Evolutionary conservation across 2,113 vertebrate species (phyloP).

Genomic region (Percopsis transmontana): DNA sequence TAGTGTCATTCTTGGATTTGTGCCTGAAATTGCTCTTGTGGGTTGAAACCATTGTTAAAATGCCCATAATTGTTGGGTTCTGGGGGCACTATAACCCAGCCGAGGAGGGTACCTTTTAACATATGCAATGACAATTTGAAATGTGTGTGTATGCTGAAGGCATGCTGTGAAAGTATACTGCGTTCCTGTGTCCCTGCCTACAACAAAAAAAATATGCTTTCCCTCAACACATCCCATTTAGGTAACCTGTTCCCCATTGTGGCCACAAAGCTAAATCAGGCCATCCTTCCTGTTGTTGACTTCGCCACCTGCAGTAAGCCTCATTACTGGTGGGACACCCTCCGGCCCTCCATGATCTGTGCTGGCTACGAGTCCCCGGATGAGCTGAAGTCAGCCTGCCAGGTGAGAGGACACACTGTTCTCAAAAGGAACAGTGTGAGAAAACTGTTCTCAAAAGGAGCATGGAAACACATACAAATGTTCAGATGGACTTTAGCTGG

Average conservation of each 20-base stretch:
- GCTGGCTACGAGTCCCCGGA: constrained; percentile 72
- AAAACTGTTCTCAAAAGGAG: not conserved
- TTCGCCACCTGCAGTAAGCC: constrained; percentile 75
- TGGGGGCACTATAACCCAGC: no score
- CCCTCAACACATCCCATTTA: constrained; percentile 17
- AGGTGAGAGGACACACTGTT: constrained; percentile 50
- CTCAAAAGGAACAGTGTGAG: not conserved
- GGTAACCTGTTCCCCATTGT: constrained; percentile 57
- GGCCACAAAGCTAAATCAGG: constrained; percentile 66
- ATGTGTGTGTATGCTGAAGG: no score
- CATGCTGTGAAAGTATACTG: no score
- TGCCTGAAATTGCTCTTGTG: no score
- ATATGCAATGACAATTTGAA: not conserved
- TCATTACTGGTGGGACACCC: constrained; percentile 67
- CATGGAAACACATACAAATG: not conserved
- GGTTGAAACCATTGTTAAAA: no score
- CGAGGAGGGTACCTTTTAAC: no score
- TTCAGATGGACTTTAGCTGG: not conserved
- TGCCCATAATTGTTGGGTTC: no score
- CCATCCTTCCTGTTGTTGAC: constrained; percentile 66
- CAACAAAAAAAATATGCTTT: not conserved
- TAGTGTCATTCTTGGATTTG: no score
- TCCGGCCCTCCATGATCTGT: constrained; percentile 75
- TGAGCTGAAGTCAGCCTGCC: constrained; percentile 76
- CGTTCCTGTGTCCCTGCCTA: not conserved